Percentiles rank a stretch among this genome's conserved stretches.
Conservation (phyloP, 2,888 invertebrate species). For the Diabrotica balteata region DNA sequence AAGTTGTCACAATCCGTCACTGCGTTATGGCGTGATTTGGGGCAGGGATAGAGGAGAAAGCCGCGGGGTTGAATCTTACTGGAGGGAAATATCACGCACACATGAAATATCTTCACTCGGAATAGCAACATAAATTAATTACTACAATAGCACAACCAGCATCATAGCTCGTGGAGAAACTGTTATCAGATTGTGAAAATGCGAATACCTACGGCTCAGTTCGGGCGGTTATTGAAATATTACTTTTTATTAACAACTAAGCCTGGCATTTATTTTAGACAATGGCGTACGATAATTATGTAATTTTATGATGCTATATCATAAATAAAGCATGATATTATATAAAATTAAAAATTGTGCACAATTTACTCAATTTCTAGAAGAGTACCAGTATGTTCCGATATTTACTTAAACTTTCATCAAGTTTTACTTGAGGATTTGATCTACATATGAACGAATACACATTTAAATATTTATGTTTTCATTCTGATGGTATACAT, state of each 20-base stretch:
- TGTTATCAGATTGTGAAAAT: constrained; percentile 24
- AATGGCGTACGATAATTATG: constrained; percentile 7
- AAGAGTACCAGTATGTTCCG: too few species aligned
- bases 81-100: constrained; percentile 29
- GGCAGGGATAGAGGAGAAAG: background rate
- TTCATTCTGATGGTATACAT: too few species aligned
- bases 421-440: too few species aligned
- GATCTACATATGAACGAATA: too few species aligned
- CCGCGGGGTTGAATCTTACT: background rate
- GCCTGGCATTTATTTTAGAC: background rate
- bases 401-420: too few species aligned
- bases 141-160: constrained; percentile 15
- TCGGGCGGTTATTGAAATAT: constrained; percentile 21
- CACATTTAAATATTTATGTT: too few species aligned
- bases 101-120: constrained; percentile 20
- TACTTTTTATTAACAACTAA: constrained; percentile 10
- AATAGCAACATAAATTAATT: constrained; percentile 28
- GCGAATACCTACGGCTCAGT: constrained; percentile 6
- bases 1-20: background rate
- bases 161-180: constrained; percentile 24
- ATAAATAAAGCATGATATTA: too few species aligned
- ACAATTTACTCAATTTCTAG: too few species aligned
- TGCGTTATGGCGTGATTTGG: background rate
- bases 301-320: too few species aligned
- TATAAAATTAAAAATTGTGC: too few species aligned